Evolutionary conservation across 2,797 vertebrate genomes (phyloP).

Genomic region (Nannoperca australis): DNA sequence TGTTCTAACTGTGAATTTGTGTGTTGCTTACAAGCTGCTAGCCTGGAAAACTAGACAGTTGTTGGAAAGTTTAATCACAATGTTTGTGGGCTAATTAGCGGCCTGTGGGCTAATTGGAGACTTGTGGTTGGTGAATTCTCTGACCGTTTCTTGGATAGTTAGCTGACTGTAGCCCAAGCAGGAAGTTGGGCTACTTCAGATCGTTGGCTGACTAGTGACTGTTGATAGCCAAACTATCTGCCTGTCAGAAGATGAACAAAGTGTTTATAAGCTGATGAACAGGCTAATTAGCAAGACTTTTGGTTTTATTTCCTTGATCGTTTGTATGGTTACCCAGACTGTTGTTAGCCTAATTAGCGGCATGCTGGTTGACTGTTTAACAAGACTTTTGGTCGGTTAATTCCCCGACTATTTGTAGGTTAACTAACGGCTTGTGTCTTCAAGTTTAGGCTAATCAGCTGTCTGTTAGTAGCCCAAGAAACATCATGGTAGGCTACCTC

Average conservation of each 20-base stretch:
- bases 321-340: background rate
- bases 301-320: background rate
- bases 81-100: background rate
- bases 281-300: background rate
- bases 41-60: background rate
- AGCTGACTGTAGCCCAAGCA: background rate
- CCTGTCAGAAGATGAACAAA: background rate
- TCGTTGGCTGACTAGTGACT: background rate
- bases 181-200: background rate
- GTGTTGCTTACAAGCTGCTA: background rate
- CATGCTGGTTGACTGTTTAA: background rate
- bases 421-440: background rate
- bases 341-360: background rate
- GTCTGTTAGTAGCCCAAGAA: background rate
- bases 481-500: background rate
- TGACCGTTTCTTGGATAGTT: background rate
- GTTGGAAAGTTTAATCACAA: background rate
- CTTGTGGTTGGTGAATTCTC: background rate
- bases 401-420: background rate
- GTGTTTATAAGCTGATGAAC: no score
- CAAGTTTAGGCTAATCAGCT: background rate
- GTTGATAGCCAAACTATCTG: background rate
- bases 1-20: no score
- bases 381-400: background rate
- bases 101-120: background rate